These are phyloP conservation scores for Diuraphis noxia DNA, from an alignment of 1,140 invertebrate genomes.

Conservation along the genomic window DNA sequence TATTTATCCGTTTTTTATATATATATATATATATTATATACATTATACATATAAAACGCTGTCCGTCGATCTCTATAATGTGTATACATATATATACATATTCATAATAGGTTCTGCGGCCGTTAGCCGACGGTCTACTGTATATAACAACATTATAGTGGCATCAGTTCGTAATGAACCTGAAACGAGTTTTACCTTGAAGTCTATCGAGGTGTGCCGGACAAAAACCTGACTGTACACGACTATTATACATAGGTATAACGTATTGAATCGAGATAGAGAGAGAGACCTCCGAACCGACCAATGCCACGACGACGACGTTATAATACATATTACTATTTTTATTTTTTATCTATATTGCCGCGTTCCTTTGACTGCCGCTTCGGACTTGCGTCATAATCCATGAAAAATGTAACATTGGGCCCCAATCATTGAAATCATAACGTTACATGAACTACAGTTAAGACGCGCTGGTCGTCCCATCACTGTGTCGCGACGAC, in stretches of 20 bases:
- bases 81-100: background rate
- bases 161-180: slow-evolving; percentile 48
- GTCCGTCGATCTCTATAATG: background rate
- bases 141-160: background rate
- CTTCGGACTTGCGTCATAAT: background rate
- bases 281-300: background rate
- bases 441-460: background rate
- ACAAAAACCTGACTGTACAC: slow-evolving; percentile 22
- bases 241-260: background rate
- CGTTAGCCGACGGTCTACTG: slow-evolving; percentile 28
- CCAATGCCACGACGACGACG: slow-evolving; percentile 18
- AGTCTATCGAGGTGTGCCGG: slow-evolving; percentile 43
- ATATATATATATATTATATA: background rate
- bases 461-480: background rate
- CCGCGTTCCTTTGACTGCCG: background rate
- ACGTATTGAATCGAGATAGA: background rate
- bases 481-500: too few relatives aligned
- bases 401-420: background rate
- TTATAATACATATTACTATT: background rate
- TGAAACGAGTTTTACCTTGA: slow-evolving; percentile 54
- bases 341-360: background rate
- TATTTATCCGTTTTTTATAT: background rate
- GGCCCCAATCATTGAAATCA: background rate
- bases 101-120: background rate
- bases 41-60: background rate